Base-by-base conservation (phyloP, 35 echinoderm and acorn worm genomes). In the Apostichopus parvimensis region DNA sequence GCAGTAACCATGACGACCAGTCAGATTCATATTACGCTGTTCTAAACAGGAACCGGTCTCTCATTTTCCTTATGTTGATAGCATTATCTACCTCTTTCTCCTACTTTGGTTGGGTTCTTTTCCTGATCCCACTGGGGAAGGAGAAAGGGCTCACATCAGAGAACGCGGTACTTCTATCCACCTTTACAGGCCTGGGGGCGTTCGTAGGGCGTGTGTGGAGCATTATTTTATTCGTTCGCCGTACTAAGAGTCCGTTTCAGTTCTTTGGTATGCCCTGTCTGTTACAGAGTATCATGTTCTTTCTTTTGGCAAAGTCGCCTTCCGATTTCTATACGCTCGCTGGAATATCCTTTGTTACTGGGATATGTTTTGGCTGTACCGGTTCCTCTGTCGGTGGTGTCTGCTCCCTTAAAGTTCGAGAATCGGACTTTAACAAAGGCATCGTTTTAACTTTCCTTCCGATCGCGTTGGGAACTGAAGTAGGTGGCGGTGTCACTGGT, bases 91-190 rank as follows among this genome's bases (percentile, higher is more conserved):
- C 55, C 53, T 84, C 53, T 1, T 60, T 84, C 15, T 59, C 54
- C 53, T 84, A 56, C 5, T 84, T 59, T 8, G 81, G 81, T 7
- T 84, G 81, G 81, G 57, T 84, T 60, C 54, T 84, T 8, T 84
- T 84, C 21, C 81, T 84, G 8, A 23, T 84, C 58, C 81, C 81
- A 21, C 56, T 84, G 5, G 81, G 81, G 17, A 84, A 84, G 53
- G 81, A 84, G 53, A 84, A 58, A 84, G 81, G 81, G n/a, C 24
- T 84, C 5, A 6, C 57, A 14, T 59, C 81, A 10, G 55, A 56
- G 3, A 4, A 58, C 10, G 81, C 81, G 17, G 81, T 84, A 18
- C 52, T 84, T 8, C 56, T 84, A 13, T 84, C 81, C 18, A 84
- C 81, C 53, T n/a, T 9, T 9, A 55, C 81, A 59, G 81, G 81